Conservation (phyloP, 2,797 vertebrate species). For the Dermochelys coriacea region DNA sequence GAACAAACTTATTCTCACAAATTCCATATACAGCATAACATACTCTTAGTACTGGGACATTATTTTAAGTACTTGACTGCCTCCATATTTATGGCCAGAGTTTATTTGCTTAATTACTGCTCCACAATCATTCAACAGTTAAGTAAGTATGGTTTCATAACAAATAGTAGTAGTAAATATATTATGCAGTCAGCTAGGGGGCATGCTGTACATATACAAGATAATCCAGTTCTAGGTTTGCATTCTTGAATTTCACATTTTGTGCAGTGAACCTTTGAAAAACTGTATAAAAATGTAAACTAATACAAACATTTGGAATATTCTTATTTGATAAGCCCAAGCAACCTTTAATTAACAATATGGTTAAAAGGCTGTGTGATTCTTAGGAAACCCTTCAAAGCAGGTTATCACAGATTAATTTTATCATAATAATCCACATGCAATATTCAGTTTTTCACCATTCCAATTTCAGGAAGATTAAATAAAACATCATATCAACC, state of each 20-base stretch:
- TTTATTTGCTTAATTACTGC: neutral
- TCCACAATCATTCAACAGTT: neutral
- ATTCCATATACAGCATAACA: neutral
- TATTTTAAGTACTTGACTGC: neutral
- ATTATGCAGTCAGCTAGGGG: neutral
- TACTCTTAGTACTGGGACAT: neutral
- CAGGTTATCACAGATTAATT: neutral
- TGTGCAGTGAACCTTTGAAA: neutral
- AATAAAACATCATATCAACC: slow-evolving; percentile 46
- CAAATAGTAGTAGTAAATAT: neutral
- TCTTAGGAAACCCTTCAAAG: slow-evolving; percentile 23
- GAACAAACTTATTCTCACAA: neutral
- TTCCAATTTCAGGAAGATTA: slow-evolving; percentile 29
- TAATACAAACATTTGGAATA: neutral
- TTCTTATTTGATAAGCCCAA: neutral
- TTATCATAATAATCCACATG: neutral
- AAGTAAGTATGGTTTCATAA: neutral
- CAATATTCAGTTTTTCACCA: neutral
- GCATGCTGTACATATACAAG: neutral
- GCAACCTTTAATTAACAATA: neutral
- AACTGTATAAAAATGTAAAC: neutral
- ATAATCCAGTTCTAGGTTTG: neutral
- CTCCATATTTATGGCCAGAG: neutral
- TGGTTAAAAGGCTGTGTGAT: neutral
- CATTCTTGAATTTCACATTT: neutral